Evolutionary conservation across 2,797 vertebrate genomes (phyloP), one percentile per base, ranked within the genome.

Genomic region (Anguilla anguilla): DNA sequence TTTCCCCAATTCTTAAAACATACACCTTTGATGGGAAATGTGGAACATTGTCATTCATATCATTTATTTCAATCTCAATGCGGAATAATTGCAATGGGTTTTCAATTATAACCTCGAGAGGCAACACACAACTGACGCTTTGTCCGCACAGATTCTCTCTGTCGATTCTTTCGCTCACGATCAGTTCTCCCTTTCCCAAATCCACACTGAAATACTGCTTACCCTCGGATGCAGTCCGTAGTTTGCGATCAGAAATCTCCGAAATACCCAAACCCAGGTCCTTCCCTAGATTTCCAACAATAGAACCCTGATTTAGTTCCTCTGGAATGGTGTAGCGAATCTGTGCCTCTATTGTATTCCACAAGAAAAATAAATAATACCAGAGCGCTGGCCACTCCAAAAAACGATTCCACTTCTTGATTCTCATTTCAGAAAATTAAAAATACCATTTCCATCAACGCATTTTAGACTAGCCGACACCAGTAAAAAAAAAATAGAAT

Each of bases 31-130:
- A 92, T 0, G 91, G 91, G 83, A 97, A 96, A 67, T 15, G 88
- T 0, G 96, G 96, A 0, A 92, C 91, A 89, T 97, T 97, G 64
- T 97, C 96, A 67, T 97, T 97, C 17, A 96, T 95, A 69, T 97
- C 97, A 91, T 93, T 85, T 89, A 97, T 95, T 92, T 97, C 96
- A 82, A 97, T 94, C 57, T 97, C 96, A 0, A 97, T 92, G 1
- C 94, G 93, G 25, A 94, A 94, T 13, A 96, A 88, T 81, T 96
- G 94, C 88, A 97, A 91, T 0, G 96, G 97, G 77, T 94, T 95
- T 90, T 97, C 96, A 28, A 96, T 92, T 0, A 96, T 94, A 15
- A 97, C 92, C 88, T 97, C 94, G 89, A 96, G 84, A 89, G 95
- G 90, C 55, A 97, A 85, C 31, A 97, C 92, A 92, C 96, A 97